Percentiles rank a stretch among this genome's conserved stretches.
Conservation (phyloP, 2,888 invertebrate species). For the Azorinus chamasolen region DNA sequence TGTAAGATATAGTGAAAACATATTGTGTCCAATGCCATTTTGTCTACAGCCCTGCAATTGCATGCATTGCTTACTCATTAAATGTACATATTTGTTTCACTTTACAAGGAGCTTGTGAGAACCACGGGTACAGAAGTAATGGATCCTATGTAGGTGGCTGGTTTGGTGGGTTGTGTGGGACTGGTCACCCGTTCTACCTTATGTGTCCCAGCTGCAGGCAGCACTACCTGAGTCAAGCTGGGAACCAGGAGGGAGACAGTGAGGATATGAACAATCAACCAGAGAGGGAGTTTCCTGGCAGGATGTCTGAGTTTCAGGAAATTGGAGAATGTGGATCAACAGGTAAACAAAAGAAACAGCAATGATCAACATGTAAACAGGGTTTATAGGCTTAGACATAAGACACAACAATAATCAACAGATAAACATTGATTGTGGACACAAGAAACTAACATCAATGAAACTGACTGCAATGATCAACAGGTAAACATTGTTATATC, state of each 20-base stretch:
- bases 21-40: too few species aligned
- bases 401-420: too few species aligned
- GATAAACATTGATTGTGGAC: too few species aligned
- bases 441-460: too few species aligned
- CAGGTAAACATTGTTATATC: too few species aligned
- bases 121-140: conserved; percentile 83
- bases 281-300: conserved; percentile 7
- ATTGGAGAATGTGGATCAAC: conserved; percentile 20
- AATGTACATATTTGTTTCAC: too few species aligned
- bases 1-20: too few species aligned
- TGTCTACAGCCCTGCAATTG: too few species aligned
- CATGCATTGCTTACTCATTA: too few species aligned
- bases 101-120: conserved; percentile 76
- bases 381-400: too few species aligned
- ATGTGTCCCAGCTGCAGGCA: conserved; percentile 88
- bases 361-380: too few species aligned
- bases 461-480: too few species aligned
- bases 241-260: conserved; percentile 7
- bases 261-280: conserved; percentile 5
- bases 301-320: conserved; percentile 80
- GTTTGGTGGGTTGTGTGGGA: conserved; percentile 88
- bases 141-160: conserved; percentile 84
- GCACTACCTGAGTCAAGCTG: conserved; percentile 83
- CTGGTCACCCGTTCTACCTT: conserved; percentile 87
- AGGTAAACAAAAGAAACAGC: conserved; percentile 5